Conservation (phyloP, 2,113 vertebrate genomes). For the Asarcornis scutulata region DNA sequence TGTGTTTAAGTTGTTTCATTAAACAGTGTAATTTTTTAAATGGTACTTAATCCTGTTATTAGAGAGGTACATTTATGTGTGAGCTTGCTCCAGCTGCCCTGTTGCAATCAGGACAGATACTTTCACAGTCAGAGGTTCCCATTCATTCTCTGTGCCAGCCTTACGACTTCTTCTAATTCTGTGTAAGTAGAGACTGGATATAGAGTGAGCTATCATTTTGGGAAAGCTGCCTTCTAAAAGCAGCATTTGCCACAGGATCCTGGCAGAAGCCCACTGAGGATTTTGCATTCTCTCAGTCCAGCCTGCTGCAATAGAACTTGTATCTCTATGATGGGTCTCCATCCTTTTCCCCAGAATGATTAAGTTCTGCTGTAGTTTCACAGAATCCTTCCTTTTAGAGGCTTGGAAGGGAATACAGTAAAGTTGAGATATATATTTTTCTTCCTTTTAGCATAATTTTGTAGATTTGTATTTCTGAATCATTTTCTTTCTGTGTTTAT, state of each 20-base stretch:
- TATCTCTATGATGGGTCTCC: background rate
- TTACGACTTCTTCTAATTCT: background rate
- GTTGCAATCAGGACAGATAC: background rate
- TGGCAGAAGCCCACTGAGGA: background rate
- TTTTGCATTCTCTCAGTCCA: background rate
- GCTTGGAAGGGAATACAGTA: background rate
- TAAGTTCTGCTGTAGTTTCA: background rate
- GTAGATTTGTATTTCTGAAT: background rate
- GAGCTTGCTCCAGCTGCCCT: background rate
- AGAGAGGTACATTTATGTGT: background rate
- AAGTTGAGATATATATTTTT: background rate
- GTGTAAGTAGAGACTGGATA: background rate
- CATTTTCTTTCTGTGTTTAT: background rate
- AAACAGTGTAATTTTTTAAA: background rate
- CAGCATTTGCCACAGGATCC: background rate
- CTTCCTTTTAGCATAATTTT: background rate
- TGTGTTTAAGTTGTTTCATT: background rate
- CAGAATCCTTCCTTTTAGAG: background rate
- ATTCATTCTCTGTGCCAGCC: background rate
- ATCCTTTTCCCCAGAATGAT: background rate
- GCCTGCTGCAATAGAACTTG: background rate
- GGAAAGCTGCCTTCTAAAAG: background rate
- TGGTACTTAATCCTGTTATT: background rate
- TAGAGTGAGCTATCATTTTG: background rate
- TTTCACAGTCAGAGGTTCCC: background rate